Conservation (phyloP, 2,113 vertebrate species). For the Dascyllus trimaculatus region DNA sequence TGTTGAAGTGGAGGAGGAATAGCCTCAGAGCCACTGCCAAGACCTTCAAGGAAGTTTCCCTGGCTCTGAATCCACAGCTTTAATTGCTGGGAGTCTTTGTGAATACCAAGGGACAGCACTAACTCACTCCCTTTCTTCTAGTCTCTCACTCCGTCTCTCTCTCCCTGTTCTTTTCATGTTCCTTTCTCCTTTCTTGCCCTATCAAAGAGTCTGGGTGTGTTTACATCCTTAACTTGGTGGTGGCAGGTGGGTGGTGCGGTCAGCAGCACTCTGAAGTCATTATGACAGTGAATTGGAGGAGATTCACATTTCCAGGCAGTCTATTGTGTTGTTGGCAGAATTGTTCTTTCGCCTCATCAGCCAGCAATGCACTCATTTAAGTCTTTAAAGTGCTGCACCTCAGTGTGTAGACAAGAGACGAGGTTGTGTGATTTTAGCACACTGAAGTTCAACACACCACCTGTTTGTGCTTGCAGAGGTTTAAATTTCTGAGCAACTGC, state of each 20-base stretch:
- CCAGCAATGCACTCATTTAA: conserved; percentile 26
- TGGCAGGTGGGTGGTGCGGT: conserved; percentile 48
- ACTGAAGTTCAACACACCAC: background rate
- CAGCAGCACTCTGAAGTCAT: conserved; percentile 45
- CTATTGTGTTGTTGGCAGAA: conserved; percentile 27
- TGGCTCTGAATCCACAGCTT: conserved; percentile 59
- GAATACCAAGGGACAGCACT: conserved; percentile 60
- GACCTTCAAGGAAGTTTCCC: conserved; percentile 66
- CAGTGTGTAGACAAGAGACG: background rate
- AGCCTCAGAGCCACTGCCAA: conserved; percentile 59
- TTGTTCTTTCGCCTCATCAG: conserved; percentile 36
- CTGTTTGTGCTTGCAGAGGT: background rate
- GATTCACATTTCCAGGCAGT: conserved; percentile 49
- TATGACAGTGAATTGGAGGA: conserved; percentile 42
- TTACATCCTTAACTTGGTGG: conserved; percentile 54
- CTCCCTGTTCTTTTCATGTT: conserved; percentile 39
- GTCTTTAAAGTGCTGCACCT: conserved; percentile 5
- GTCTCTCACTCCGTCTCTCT: conserved; percentile 31
- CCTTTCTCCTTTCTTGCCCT: conserved; percentile 31
- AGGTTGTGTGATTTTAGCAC: conserved; percentile 11
- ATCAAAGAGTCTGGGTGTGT: conserved; percentile 55
- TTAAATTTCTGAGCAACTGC: background rate
- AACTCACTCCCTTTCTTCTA: conserved; percentile 59
- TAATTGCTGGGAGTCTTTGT: conserved; percentile 64
- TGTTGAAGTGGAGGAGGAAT: conserved; percentile 33